phyloP scores from a whole-genome alignment of 2,888 invertebrate species.

The Horisme vitalbata region DNA sequence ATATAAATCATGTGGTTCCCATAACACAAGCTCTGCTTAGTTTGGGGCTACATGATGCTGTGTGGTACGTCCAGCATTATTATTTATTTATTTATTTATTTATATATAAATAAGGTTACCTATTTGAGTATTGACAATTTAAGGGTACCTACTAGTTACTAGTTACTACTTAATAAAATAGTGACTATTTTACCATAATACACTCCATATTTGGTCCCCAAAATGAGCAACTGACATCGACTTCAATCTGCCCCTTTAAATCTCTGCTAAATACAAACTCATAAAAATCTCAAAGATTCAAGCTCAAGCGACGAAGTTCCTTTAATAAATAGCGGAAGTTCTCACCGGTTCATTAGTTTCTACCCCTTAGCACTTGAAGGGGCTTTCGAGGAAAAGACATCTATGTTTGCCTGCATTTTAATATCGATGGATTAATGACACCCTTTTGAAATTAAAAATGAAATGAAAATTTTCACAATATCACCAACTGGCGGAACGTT shows the following conservation, averaged over 20 bases:
- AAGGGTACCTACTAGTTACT: too few species aligned
- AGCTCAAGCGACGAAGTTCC: constrained; percentile 39
- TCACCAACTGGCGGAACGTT: constrained; percentile 36
- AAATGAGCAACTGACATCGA: constrained; percentile 3
- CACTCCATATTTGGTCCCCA: too few species aligned
- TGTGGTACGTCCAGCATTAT: too few species aligned
- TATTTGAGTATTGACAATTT: too few species aligned
- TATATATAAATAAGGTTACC: too few species aligned
- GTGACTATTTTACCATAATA: too few species aligned
- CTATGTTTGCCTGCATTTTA: constrained; percentile 66
- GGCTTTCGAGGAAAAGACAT: constrained; percentile 51
- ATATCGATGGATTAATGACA: constrained; percentile 76
- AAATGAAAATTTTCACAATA: constrained; percentile 52
- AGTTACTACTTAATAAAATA: too few species aligned
- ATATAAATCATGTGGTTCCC: too few species aligned
- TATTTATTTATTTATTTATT: too few species aligned
- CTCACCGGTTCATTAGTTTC: constrained; percentile 64
- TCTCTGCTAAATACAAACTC: constrained; percentile 17
- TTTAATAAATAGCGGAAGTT: constrained; percentile 47
- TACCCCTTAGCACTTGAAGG: constrained; percentile 48
- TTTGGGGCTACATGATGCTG: too few species aligned
- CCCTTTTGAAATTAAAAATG: constrained; percentile 71
- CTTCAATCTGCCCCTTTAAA: constrained; percentile 8
- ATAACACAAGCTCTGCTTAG: too few species aligned
- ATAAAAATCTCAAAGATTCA: constrained; percentile 30